Base-by-base conservation (phyloP, 1,140 invertebrate genomes). In the Diabrotica virgifera region DNA sequence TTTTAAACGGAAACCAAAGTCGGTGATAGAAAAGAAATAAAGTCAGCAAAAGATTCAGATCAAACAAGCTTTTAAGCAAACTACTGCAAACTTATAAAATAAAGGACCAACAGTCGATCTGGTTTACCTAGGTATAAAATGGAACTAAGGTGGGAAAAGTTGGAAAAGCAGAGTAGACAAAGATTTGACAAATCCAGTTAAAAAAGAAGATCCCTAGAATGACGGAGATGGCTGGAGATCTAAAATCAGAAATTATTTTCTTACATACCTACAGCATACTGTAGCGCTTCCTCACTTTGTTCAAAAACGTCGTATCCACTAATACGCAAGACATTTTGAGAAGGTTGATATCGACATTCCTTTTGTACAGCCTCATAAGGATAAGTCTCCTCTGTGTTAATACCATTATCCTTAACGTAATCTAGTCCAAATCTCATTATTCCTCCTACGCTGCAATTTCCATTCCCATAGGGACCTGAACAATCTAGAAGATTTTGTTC, bases 381-480 rank as follows among this genome's bases (percentile, higher is more conserved):
- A 57, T 72, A 72, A 24, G 40, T 55, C 10, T 14, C 36, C 60
- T 72, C 71, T 12, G 63, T 53, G 46, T 64, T 61, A 12, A 72
- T 61, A 14, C 68, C 71, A 40, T 62, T 52, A 12, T 65, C 12
- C 90, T 79, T 93, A 90, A 72, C 52, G 63, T 72, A 72, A 11
- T 66, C 54, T 35, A 70, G 68, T 5, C 66, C 69, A 36, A 62
- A 12, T 50, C 52, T 60, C 60, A 66, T 56, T 5, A 64, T 38
- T 12, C 71, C 68, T 14, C 69, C 66, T 40, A 62, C 55, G 46
- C 65, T 66, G 54, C 70, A 65, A 9, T 63, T 11, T 13, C 14
- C 13, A 50, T 68, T 62, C 9, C 57, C 55, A 9, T 52, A 59
- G 57, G 85, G 85, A 0, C 74, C 72, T 5, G 67, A 61, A 55